Base-by-base conservation (phyloP, 2,888 invertebrate species). In the Omphaloscelis lunosa region DNA sequence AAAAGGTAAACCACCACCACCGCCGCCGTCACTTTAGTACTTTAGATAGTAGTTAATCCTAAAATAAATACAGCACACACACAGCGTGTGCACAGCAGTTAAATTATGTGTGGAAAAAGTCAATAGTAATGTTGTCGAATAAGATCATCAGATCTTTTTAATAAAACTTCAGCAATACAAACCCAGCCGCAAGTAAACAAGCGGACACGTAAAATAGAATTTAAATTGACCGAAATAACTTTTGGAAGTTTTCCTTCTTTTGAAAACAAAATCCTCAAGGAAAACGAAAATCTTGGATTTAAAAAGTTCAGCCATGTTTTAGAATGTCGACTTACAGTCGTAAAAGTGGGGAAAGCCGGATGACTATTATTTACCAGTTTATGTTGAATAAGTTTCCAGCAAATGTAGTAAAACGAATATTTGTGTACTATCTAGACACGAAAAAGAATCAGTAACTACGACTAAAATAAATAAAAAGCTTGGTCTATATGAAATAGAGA, bases 291-390 rank as follows among this genome's bases (percentile, higher is more conserved):
- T 69, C 48, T 84, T 66, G 62, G 75, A 62, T 80, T 84, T 74
- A 75, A 68, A 82, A 83, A 80, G 84, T 80, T 84, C 53, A 34
- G 66, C 51, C 63, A 68, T 80, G 82, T 80, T 84, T 71, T 72
- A 75, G 69, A 45, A 84, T 75, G 80, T 80, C 72, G 84, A 80
- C 61, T 84, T 72, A 71, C 73, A 76, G 72, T 70, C 69, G 72
- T 76, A 62, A 72, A 62, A 72, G 61, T 70, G 76, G 59, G 41
- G 75, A 41, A 58, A 84, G 41, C 72, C 29, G 72, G 68, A 72
- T 72, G 29, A 58, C 66, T 72, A 72, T 76, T 70, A 75, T 62
- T 75, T 63, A 39, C 53, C 65, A 70, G 53, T 72, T 80, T 62
- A 76, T 62, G 59, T 80, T 63, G 34, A 69, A 62, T n/a, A 45